A percentile compares a stretch with the other conserved stretches of the same genome.
These are phyloP conservation scores for Turdus rufiventris DNA, from an alignment of 2,113 vertebrate species.

Conservation along the genomic window DNA sequence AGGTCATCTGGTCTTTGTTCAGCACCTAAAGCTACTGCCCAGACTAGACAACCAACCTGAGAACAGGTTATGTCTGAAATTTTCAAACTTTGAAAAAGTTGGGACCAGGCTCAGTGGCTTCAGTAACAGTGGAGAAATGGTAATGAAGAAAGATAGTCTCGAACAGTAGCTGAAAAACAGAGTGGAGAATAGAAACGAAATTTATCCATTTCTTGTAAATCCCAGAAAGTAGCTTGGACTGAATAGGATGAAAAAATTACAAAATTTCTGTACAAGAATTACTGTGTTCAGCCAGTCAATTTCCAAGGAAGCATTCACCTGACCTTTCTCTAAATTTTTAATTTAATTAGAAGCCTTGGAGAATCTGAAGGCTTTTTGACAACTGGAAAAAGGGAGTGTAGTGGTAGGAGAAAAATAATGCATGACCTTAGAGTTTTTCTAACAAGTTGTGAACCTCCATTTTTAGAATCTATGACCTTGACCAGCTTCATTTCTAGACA, in stretches of 20 bases:
- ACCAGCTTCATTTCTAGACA: background rate
- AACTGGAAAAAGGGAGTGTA: background rate
- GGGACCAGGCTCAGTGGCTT: background rate
- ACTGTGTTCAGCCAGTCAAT: background rate
- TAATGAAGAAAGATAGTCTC: background rate
- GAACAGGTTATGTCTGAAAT: background rate
- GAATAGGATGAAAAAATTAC: background rate
- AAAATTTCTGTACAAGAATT: background rate
- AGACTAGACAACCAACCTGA: background rate
- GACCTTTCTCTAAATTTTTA: background rate
- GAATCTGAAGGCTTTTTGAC: background rate
- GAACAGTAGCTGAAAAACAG: background rate
- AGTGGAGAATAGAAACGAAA: background rate
- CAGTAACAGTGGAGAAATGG: background rate
- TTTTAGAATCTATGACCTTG: background rate
- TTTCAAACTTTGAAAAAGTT: background rate
- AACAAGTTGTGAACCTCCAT: background rate
- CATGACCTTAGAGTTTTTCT: background rate
- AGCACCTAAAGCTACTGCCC: background rate
- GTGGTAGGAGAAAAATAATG: background rate
- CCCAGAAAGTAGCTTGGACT: background rate
- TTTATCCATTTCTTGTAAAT: background rate
- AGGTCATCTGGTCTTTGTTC: background rate
- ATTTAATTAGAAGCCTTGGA: background rate
- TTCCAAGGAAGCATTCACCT: background rate